These are phyloP conservation scores for Penaeus vannamei DNA, from an alignment of 1,140 invertebrate genomes.

Conservation along the genomic window DNA sequence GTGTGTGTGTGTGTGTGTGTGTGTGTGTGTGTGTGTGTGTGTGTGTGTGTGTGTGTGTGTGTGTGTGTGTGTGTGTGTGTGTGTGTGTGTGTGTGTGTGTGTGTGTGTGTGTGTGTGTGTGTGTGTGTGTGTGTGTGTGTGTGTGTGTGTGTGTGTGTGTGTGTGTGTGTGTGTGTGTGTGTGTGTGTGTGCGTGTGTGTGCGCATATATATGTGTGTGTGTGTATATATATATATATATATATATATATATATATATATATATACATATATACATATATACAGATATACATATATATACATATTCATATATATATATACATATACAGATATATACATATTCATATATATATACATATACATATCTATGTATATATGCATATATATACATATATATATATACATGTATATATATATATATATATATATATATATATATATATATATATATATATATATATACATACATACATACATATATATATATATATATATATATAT, in stretches of 20 bases:
- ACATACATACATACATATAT: conserved; percentile 5
- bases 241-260: conserved; percentile 16
- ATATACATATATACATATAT: conserved; percentile 21
- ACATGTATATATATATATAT: conserved; percentile 36
- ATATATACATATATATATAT: conserved; percentile 46
- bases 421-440: conserved; percentile 34
- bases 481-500: conserved; percentile 1
- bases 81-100: neutral
- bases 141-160: conserved; percentile 24
- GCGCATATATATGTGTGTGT: conserved; percentile 30
- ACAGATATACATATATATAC: conserved; percentile 36
- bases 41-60: neutral
- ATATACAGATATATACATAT: neutral
- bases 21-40: neutral
- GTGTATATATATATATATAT: conserved; percentile 26
- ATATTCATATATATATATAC: conserved; percentile 45
- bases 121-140: neutral
- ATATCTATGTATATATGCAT: conserved; percentile 21
- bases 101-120: conserved; percentile 24
- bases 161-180: neutral
- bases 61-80: neutral
- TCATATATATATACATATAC: neutral
- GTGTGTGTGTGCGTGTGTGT: neutral
- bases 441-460: conserved; percentile 34
- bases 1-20: neutral